Evolutionary conservation across 1,140 invertebrate species (phyloP).

Genomic region (Ectropis grisescens): DNA sequence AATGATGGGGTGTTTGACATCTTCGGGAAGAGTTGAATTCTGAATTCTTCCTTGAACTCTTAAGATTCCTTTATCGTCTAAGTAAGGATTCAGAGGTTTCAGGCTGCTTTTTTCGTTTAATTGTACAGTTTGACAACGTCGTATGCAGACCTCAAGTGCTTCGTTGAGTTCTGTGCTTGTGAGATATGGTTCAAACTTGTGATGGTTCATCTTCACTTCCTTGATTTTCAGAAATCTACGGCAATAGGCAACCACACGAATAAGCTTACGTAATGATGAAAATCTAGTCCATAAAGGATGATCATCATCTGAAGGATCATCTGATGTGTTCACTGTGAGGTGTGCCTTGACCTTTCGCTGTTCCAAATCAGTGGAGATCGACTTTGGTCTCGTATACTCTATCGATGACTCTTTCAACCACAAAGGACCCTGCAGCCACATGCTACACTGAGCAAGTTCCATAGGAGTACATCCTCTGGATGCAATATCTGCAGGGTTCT

Average conservation of each 20-base stretch:
- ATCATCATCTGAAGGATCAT: too few relatives aligned
- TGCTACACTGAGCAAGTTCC: too few relatives aligned
- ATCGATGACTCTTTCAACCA: conserved; percentile 5
- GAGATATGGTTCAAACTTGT: conserved; percentile 3
- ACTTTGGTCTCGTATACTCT: conserved; percentile 1
- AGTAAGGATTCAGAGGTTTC: neutral
- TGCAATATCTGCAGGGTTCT: conserved; percentile 58
- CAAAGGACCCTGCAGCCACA: conserved; percentile 36
- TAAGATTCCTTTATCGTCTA: conserved; percentile 1
- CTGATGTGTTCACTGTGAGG: conserved; percentile 3
- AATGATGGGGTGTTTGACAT: conserved; percentile 1
- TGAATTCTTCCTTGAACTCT: conserved; percentile 2
- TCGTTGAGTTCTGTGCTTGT: conserved; percentile 10
- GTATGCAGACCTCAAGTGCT: conserved; percentile 6
- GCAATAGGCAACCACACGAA: conserved; percentile 7
- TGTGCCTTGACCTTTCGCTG: conserved; percentile 22
- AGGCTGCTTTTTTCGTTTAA: conserved; percentile 5
- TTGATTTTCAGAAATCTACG: conserved; percentile 7
- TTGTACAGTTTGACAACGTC: conserved; percentile 9
- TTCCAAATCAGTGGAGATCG: conserved; percentile 23
- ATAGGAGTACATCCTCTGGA: too few relatives aligned
- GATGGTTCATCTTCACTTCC: conserved; percentile 11
- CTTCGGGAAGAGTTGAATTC: neutral
- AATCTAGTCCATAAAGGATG: too few relatives aligned
- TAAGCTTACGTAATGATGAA: conserved; percentile 3